phyloP scores from a whole-genome alignment of 1,140 invertebrate species.

The Eueides isabella region DNA sequence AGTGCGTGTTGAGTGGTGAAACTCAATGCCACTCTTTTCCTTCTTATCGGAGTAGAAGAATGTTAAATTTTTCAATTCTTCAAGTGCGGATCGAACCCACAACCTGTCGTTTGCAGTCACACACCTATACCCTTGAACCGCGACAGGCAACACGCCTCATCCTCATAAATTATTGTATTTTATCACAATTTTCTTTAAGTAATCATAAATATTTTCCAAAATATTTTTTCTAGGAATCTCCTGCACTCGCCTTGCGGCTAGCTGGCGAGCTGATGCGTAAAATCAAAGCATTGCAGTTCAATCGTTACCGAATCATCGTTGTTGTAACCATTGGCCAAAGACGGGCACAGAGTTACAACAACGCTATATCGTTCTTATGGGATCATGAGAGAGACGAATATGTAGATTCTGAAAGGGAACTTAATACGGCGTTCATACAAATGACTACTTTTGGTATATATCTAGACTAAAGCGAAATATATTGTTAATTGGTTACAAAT shows the following conservation, averaged over 20 bases:
- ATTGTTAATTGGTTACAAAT: not conserved
- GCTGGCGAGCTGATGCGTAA: conserved; percentile 65
- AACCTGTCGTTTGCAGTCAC: no score
- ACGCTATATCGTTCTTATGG: conserved; percentile 68
- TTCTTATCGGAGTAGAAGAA: no score
- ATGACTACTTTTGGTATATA: conserved; percentile 67
- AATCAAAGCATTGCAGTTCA: conserved; percentile 60
- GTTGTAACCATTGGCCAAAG: conserved; percentile 64
- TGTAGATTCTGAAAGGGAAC: conserved; percentile 57
- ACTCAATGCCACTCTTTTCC: no score
- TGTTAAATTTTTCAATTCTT: no score
- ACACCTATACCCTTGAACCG: no score
- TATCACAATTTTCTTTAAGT: no score
- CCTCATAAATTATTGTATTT: no score
- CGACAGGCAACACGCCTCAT: no score
- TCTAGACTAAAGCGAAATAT: conserved; percentile 50
- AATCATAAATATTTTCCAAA: no score
- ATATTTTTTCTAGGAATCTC: conserved; percentile 53
- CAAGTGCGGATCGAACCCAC: no score
- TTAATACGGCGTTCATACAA: conserved; percentile 60
- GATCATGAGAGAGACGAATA: conserved; percentile 67
- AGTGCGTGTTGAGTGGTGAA: no score
- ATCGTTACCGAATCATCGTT: conserved; percentile 63
- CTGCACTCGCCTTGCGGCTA: conserved; percentile 57
- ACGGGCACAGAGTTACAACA: conserved; percentile 68